Evolutionary conservation across 1,140 invertebrate genomes (phyloP).

Genomic region (Drosophila kurseongensis): DNA sequence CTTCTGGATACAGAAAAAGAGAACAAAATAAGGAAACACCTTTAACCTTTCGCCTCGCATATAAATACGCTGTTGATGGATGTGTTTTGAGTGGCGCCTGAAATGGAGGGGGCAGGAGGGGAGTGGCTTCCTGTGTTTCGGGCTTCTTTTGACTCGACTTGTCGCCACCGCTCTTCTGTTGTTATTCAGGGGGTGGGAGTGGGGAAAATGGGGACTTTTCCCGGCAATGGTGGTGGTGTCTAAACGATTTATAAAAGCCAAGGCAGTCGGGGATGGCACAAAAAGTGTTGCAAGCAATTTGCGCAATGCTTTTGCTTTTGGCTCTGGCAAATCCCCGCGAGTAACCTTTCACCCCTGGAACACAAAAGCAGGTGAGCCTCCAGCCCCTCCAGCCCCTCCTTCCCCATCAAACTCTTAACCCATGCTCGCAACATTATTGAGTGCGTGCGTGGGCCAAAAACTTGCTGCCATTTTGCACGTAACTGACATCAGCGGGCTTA

Average conservation of each 20-base stretch:
- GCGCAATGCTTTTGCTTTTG: conserved; percentile 57
- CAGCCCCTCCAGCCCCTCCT: neutral
- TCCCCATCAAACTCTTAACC: neutral
- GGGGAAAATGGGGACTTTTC: neutral
- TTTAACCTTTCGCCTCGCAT: conserved; percentile 55
- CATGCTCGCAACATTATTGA: conserved; percentile 63
- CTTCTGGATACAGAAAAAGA: conserved; percentile 4
- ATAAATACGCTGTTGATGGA: conserved; percentile 71
- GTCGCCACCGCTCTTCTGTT: conserved; percentile 41
- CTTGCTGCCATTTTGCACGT: conserved; percentile 68
- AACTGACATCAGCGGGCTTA: conserved; percentile 80
- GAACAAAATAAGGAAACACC: conserved; percentile 22
- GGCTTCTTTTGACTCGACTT: conserved; percentile 60
- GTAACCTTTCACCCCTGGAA: conserved; percentile 28
- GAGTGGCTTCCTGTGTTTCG: conserved; percentile 72
- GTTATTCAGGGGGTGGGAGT: conserved; percentile 44
- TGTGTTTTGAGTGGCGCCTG: conserved; percentile 73
- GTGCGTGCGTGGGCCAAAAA: conserved; percentile 64
- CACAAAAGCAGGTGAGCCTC: conserved; percentile 19
- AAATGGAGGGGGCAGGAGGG: neutral
- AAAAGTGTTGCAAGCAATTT: conserved; percentile 82
- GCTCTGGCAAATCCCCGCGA: conserved; percentile 48
- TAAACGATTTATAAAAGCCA: conserved; percentile 82
- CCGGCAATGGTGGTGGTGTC: conserved; percentile 25
- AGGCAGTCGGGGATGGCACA: conserved; percentile 51